Evolutionary conservation across 2,113 vertebrate genomes (phyloP).

Genomic region (Bolborhynchus lineola): DNA sequence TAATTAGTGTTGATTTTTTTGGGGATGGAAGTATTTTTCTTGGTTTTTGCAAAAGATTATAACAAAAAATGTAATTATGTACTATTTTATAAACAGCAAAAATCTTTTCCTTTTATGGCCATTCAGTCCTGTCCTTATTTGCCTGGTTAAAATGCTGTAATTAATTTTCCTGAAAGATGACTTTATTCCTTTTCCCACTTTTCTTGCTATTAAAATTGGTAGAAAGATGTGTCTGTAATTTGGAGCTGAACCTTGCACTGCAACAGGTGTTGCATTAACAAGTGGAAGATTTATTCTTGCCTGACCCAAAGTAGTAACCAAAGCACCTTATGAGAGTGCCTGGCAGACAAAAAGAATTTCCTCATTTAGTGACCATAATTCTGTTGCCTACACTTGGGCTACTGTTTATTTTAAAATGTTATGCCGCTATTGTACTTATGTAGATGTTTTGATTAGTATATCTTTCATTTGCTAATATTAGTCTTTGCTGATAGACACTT

Average conservation of each 20-base stretch:
- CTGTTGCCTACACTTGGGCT: neutral
- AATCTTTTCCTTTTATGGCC: accelerated
- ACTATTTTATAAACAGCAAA: neutral
- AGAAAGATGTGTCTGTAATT: neutral
- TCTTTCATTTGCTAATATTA: neutral
- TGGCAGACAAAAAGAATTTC: neutral
- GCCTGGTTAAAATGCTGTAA: neutral
- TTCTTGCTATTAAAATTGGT: neutral
- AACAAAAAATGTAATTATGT: neutral
- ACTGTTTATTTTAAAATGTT: neutral
- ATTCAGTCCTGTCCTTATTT: neutral
- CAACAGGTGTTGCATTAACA: neutral
- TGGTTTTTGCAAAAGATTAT: neutral
- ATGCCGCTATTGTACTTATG: neutral
- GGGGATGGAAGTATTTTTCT: neutral
- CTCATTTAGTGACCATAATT: neutral
- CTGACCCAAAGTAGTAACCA: neutral
- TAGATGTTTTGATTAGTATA: neutral
- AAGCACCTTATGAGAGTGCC: neutral
- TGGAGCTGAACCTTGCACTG: neutral
- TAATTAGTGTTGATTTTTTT: neutral
- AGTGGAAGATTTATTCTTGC: neutral
- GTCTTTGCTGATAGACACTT: neutral
- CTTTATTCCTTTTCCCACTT: neutral
- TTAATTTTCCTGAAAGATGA: neutral